A percentile compares a stretch with the other conserved stretches of the same genome.
phyloP scores from a whole-genome alignment of 2,888 invertebrate genomes.

The Hylaea fasciaria region DNA sequence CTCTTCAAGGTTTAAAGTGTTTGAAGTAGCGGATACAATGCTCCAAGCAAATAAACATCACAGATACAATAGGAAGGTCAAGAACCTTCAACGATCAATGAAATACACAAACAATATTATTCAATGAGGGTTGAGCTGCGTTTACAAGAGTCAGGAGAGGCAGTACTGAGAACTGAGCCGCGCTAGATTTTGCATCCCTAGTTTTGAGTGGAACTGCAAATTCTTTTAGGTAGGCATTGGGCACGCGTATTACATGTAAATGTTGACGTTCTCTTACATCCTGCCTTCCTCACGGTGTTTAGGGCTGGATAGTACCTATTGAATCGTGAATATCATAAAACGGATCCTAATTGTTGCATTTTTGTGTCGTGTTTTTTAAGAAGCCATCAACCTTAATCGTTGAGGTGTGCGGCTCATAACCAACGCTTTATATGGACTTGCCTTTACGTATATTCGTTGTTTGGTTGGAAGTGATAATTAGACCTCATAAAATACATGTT shows the following conservation, averaged over 20 bases:
- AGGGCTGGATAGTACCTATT: no score
- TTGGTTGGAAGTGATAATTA: conserved; percentile 54
- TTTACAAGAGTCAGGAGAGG: background rate
- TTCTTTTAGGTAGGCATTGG: no score
- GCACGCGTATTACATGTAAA: no score
- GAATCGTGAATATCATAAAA: no score
- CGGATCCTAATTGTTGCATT: no score
- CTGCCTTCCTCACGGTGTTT: no score
- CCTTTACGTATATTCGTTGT: background rate
- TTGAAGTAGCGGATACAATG: conserved; percentile 15
- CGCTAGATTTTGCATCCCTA: background rate
- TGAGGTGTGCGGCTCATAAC: no score
- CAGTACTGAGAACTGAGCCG: no score
- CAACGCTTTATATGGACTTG: background rate
- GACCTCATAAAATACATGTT: conserved; percentile 53
- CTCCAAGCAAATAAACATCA: conserved; percentile 16
- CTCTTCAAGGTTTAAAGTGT: conserved; percentile 16
- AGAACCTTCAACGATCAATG: conserved; percentile 23
- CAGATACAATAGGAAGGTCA: conserved; percentile 22
- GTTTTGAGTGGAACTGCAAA: background rate
- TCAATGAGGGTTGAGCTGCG: conserved; percentile 8
- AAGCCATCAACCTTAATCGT: no score
- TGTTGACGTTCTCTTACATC: no score
- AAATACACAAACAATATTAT: conserved; percentile 9
- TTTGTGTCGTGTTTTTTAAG: no score